Percentiles rank a stretch among this genome's conserved stretches.
These are phyloP conservation scores for Eucera pruinosa DNA, from an alignment of 2,888 invertebrate genomes.

Conservation along the genomic window DNA sequence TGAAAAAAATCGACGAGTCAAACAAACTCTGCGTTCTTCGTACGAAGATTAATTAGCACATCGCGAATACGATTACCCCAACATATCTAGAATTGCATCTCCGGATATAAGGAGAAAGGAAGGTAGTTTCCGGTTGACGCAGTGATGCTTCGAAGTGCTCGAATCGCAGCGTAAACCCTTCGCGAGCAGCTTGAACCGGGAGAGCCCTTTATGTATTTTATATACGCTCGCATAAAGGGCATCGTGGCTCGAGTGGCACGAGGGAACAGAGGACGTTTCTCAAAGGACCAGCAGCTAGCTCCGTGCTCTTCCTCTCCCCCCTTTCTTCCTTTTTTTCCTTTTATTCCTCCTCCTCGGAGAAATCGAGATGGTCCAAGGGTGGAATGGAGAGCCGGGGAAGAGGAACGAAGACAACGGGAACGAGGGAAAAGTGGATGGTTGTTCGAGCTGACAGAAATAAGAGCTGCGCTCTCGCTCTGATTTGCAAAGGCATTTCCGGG, in stretches of 20 bases:
- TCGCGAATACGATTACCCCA: no score
- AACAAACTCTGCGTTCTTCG: no score
- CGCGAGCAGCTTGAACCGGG: not conserved
- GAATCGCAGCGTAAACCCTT: not conserved
- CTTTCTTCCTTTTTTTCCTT: not conserved
- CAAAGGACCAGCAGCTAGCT: constrained; percentile 49
- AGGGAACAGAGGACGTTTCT: constrained; percentile 43
- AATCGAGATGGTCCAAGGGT: constrained; percentile 24
- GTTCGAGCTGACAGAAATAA: constrained; percentile 58
- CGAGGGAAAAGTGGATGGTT: constrained; percentile 39
- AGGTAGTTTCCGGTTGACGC: not conserved
- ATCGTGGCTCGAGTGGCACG: constrained; percentile 19
- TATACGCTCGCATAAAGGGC: constrained; percentile 48
- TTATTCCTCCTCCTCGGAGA: not conserved
- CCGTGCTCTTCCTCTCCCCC: not conserved
- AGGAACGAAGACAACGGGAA: not conserved
- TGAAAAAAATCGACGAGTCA: no score
- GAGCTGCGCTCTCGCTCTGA: constrained; percentile 62
- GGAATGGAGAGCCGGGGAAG: constrained; percentile 4
- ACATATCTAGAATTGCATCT: not conserved
- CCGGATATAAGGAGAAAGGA: not conserved
- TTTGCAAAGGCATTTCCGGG: constrained; percentile 71
- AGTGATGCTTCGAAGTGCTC: not conserved
- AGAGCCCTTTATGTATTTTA: constrained; percentile 36
- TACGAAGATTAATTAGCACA: no score